Evolutionary conservation across 1,140 invertebrate species (phyloP).

Genomic region (Atta colombica): DNA sequence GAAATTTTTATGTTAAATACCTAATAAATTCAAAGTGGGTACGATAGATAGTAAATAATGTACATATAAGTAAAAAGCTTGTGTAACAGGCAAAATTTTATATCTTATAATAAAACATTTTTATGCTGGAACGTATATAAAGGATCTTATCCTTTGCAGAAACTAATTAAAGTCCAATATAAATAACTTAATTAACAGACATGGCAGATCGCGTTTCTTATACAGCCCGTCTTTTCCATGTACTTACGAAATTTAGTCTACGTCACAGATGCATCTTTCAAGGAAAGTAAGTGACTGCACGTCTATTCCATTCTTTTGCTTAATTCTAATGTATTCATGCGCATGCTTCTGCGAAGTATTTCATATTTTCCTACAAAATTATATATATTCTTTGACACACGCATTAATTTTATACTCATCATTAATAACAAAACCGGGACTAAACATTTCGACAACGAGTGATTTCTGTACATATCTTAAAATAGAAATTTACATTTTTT

Average conservation of each 20-base stretch:
- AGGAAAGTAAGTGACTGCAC: slow-evolving; percentile 60
- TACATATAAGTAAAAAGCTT: background rate
- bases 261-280: slow-evolving; percentile 36
- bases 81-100: background rate
- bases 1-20: background rate
- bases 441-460: too few relatives aligned
- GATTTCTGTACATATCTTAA: too few relatives aligned
- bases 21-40: background rate
- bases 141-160: background rate
- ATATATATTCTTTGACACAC: background rate
- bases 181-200: slow-evolving; percentile 58
- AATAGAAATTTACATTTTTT: too few relatives aligned
- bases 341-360: background rate
- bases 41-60: background rate
- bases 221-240: slow-evolving; percentile 14
- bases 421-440: too few relatives aligned
- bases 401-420: background rate
- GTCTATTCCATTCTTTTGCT: slow-evolving; percentile 66
- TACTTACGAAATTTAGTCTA: slow-evolving; percentile 56
- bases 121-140: background rate
- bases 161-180: slow-evolving; percentile 49
- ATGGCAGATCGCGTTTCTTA: background rate
- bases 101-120: background rate
- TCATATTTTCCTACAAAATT: slow-evolving; percentile 11
- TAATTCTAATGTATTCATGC: slow-evolving; percentile 67